Evolutionary conservation across 2,113 vertebrate species (phyloP), one percentile per base, ranked within the genome.

Genomic region (Chaetura pelagica): DNA sequence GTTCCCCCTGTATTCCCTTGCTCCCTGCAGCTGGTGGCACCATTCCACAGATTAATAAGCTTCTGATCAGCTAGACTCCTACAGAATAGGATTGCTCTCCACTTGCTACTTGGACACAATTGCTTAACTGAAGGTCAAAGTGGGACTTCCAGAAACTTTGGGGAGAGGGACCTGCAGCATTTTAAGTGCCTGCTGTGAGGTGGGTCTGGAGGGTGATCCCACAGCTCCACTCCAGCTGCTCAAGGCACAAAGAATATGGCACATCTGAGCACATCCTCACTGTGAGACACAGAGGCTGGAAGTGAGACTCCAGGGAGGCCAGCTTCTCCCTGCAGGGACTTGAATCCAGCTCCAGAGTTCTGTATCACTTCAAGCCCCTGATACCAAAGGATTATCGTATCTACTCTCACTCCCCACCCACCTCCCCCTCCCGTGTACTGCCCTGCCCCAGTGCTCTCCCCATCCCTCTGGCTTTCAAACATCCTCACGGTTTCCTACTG

Each of bases 21-120:
- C 23, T 6, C 32, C 46, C 68, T 14, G 46, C 62, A 49, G 73
- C 68, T 51, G 40, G 58, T 1, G 2, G 23, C 62, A 9, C 22
- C 42, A 59, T 20, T 34, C 58, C 4, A 0, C 0, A 4, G 85
- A 5, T 12, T 26, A 57, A 13, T 40, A 16, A 8, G 26, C 76
- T 67, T 20, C 87, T 79, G 71, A 1, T 71, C 54, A 24, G 63
- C 58, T 57, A 64, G 49, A 55, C 46, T 16, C 66, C 87, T 20
- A 15, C 66, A 72, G 82, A 69, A 61, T 38, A 21, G 5, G 20
- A 3, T 49, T 38, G 79, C 55, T 13, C 58, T 9, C 51, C 18
- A 1, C 51, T 4, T 13, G 51, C 61, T 66, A 5, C 30, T 40
- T 15, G 27, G 40, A 4, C 35, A 10, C 0, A 1, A 12, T 6